Percentiles rank a stretch among this genome's conserved stretches.
These are phyloP conservation scores for Proisotoma minuta DNA, from an alignment of 2,888 invertebrate genomes.

Conservation along the genomic window DNA sequence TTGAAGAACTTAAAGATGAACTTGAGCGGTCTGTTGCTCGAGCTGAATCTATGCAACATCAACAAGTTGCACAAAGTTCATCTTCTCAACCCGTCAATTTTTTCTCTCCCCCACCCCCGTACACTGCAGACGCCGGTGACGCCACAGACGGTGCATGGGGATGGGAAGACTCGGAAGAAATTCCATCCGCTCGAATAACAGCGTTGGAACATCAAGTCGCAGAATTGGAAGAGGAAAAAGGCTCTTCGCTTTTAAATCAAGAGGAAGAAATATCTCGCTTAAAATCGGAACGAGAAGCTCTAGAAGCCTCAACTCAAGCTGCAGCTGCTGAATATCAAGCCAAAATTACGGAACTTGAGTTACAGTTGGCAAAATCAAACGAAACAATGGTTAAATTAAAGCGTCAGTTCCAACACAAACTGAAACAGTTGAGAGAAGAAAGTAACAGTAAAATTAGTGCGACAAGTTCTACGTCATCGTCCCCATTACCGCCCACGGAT, in stretches of 20 bases:
- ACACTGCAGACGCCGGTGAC: no score
- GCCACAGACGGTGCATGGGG: no score
- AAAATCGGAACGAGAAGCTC: background rate
- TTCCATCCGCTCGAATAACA: background rate
- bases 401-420: conserved; percentile 8
- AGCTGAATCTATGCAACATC: background rate
- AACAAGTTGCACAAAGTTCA: background rate
- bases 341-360: conserved; percentile 11
- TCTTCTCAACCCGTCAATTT: background rate
- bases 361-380: conserved; percentile 12
- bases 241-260: background rate
- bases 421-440: conserved; percentile 7
- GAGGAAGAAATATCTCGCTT: conserved; percentile 1
- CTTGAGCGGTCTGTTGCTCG: background rate
- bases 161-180: no score
- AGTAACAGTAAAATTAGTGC: conserved; percentile 56
- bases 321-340: conserved; percentile 13
- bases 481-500: background rate
- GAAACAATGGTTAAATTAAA: conserved; percentile 7
- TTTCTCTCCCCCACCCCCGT: no score
- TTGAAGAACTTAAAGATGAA: conserved; percentile 3
- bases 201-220: conserved; percentile 7
- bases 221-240: conserved; percentile 9
- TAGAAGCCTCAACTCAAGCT: background rate
- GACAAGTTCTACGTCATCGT: background rate